A percentile compares a stretch with the other conserved stretches of the same genome.
These are phyloP conservation scores for Leptoclinus maculatus DNA, from an alignment of 2,797 vertebrate genomes.

Conservation along the genomic window DNA sequence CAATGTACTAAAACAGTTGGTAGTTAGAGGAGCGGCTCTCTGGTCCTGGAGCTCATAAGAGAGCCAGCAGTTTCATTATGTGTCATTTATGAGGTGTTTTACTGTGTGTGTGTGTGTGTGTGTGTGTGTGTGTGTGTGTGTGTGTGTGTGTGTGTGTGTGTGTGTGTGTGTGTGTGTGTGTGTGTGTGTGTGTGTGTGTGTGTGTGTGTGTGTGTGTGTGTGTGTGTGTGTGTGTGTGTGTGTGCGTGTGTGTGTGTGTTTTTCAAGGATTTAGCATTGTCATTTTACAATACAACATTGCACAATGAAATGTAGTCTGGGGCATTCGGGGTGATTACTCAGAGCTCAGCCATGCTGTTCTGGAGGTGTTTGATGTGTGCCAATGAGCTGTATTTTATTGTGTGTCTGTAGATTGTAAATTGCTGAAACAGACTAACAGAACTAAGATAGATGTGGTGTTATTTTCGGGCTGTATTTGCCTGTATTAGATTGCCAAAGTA, in stretches of 20 bases:
- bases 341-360: slow-evolving; percentile 31
- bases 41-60: slow-evolving; percentile 14
- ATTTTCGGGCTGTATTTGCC: background rate
- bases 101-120: slow-evolving; percentile 15
- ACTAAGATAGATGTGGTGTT: background rate
- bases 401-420: background rate
- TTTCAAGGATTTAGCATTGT: slow-evolving; percentile 14
- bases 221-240: slow-evolving; percentile 29
- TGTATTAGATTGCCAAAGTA: background rate
- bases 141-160: slow-evolving; percentile 20
- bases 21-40: slow-evolving; percentile 32
- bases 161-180: slow-evolving; percentile 29
- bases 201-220: slow-evolving; percentile 25
- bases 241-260: slow-evolving; percentile 8
- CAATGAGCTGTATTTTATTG: slow-evolving; percentile 10
- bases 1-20: slow-evolving; percentile 29
- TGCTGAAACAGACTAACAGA: background rate
- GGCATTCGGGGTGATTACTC: slow-evolving; percentile 17
- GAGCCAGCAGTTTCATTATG: slow-evolving; percentile 48
- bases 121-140: slow-evolving; percentile 22
- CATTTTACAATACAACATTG: slow-evolving; percentile 8
- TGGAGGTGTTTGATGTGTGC: slow-evolving; percentile 12
- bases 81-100: slow-evolving; percentile 64
- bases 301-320: background rate
- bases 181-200: slow-evolving; percentile 19